Conservation (phyloP, 2,113 vertebrate species). For the Platanista minor region DNA sequence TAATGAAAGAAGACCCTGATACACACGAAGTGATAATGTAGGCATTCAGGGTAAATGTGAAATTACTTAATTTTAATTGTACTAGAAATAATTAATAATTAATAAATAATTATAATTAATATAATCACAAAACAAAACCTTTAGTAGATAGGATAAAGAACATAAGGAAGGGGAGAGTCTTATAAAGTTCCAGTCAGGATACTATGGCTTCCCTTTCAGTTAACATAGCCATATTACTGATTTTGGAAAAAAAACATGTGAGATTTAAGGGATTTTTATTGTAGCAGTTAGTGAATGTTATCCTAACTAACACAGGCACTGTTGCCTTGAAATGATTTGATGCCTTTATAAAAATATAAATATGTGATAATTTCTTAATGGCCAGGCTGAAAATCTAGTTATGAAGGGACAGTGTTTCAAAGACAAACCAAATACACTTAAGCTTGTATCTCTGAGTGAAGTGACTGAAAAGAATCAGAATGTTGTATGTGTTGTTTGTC, state of each 20-base stretch:
- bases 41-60: neutral
- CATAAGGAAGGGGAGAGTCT: neutral
- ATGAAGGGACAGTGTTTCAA: neutral
- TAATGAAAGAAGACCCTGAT: neutral
- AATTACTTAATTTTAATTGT: neutral
- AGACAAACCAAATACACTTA: neutral
- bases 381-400: neutral
- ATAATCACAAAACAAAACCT: neutral
- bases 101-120: no score
- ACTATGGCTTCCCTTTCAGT: neutral
- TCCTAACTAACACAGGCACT: neutral
- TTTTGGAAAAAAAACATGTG: neutral
- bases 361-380: neutral
- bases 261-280: neutral
- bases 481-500: fast-evolving
- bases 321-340: neutral
- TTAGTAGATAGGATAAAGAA: neutral
- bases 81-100: neutral
- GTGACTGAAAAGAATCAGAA: neutral
- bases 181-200: neutral
- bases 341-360: neutral
- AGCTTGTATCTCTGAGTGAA: neutral
- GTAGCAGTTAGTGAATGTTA: neutral
- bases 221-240: neutral
- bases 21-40: neutral